Percentiles rank a stretch among this genome's conserved stretches.
Conservation (phyloP, 64 coral and sea anemone species). For the Anthopleura sola region DNA sequence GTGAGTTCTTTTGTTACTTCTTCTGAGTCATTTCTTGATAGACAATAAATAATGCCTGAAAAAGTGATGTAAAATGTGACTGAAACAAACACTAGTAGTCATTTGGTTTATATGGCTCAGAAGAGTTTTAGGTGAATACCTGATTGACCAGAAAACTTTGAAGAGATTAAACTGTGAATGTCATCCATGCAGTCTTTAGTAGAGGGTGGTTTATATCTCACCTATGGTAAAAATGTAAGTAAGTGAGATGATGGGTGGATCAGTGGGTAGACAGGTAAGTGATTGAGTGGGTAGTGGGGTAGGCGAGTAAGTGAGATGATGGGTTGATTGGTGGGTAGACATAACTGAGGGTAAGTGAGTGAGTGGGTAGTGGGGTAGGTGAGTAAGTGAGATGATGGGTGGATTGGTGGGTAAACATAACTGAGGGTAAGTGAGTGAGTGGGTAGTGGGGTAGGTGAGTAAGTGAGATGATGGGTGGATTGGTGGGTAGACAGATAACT, state of each 20-base stretch:
- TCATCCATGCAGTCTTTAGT: slow-evolving; percentile 66
- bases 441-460: too few species aligned
- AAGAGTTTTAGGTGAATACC: slow-evolving; percentile 37
- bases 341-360: too few species aligned
- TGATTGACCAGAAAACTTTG: slow-evolving; percentile 75
- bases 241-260: too few species aligned
- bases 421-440: too few species aligned
- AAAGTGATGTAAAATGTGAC: neutral
- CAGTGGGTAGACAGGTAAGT: neutral
- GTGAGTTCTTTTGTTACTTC: slow-evolving; percentile 54
- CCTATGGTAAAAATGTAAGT: slow-evolving; percentile 33
- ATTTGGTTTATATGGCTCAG: too few species aligned
- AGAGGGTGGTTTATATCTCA: slow-evolving; percentile 54
- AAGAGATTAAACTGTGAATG: slow-evolving; percentile 48
- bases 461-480: too few species aligned
- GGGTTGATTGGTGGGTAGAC: neutral
- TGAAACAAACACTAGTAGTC: too few species aligned
- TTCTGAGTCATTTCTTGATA: slow-evolving; percentile 80
- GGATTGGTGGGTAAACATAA: neutral
- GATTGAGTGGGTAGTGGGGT: neutral
- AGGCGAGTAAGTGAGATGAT: too few species aligned
- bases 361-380: too few species aligned
- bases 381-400: too few species aligned
- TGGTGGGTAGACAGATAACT: neutral
- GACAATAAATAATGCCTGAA: slow-evolving; percentile 86